Base-by-base conservation (phyloP, 2,113 vertebrate genomes). In the Pelecanoides urinatrix region DNA sequence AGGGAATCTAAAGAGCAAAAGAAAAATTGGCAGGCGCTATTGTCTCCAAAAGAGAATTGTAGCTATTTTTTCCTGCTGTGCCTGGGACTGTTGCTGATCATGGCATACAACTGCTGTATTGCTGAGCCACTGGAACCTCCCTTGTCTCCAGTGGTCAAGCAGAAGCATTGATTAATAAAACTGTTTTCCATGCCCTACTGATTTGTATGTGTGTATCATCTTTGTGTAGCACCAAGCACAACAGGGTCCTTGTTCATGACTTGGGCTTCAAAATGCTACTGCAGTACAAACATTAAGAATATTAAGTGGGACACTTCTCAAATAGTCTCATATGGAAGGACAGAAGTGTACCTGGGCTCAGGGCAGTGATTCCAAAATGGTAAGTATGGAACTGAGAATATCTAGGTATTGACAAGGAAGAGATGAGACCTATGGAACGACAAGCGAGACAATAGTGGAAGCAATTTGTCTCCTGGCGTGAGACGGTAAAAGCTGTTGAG, bases 31-130 rank as follows among this genome's bases (percentile, higher is more conserved):
- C 81, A 70, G 58, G 15, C 13, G 0, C 27, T 82, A 4, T 72
- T 87, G 67, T 81, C 75, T 88, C 71, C 53, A 63, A 94, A 77
- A 75, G 81, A 94, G 49, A 93, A 94, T 93, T 92, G 45, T 74
- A 86, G 55, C n/a, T 77, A 32, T 40, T 93, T 90, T 58, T 88
- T 55, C 63, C 32, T 95, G 42, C 73, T 90, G 77, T 7, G 38
- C 71, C 58, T 59, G 53, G 66, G 45, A n/a, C 53, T 63, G 25
- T 84, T 93, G 78, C 66, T 90, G 71, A 87, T 81, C 36, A 26
- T 56, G 30, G 49, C 38, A 66, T 29, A 45, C n/a, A 47, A 65
- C 7, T 56, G 53, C 66, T 82, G 53, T 76, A 84, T 91, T 94
- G 22, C 56, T 44, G 45, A 65, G 45, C 76, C 38, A 26, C 49